These are phyloP conservation scores for Melanargia galathea DNA, from an alignment of 2,888 invertebrate species.

Conservation along the genomic window DNA sequence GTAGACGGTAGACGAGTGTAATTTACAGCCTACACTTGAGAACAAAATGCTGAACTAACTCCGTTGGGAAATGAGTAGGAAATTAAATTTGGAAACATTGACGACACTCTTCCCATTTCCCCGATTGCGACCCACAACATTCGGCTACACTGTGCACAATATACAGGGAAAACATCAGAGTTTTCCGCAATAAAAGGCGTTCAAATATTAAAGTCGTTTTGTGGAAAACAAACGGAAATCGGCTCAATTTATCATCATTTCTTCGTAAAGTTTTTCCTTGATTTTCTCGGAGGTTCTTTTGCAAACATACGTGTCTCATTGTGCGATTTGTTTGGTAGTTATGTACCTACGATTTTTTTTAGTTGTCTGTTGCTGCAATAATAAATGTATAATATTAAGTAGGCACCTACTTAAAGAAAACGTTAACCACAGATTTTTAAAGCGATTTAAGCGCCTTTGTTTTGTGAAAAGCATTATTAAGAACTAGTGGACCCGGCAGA, in stretches of 20 bases:
- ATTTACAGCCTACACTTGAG: background rate
- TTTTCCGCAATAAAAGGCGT: constrained; percentile 14
- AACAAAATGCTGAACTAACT: constrained; percentile 1
- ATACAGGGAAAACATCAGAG: background rate
- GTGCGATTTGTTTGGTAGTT: background rate
- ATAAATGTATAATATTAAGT: no score
- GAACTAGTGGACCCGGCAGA: no score
- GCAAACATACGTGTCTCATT: constrained; percentile 9
- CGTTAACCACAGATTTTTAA: no score
- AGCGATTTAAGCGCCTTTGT: no score
- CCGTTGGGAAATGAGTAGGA: constrained; percentile 4
- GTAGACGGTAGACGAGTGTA: background rate
- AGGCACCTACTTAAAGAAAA: no score
- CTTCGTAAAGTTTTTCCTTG: constrained; percentile 19
- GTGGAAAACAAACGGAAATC: constrained; percentile 27
- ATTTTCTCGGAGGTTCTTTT: constrained; percentile 7
- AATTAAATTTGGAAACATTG: constrained; percentile 6
- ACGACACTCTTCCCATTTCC: background rate
- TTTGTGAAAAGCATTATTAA: no score
- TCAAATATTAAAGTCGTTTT: constrained; percentile 22
- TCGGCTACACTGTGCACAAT: background rate
- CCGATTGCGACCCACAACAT: background rate
- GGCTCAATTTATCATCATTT: constrained; percentile 28
- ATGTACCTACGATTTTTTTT: background rate
- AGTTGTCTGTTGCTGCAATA: no score